These are phyloP conservation scores for Nymphalis urticae DNA, from an alignment of 2,888 invertebrate genomes.

Conservation along the genomic window DNA sequence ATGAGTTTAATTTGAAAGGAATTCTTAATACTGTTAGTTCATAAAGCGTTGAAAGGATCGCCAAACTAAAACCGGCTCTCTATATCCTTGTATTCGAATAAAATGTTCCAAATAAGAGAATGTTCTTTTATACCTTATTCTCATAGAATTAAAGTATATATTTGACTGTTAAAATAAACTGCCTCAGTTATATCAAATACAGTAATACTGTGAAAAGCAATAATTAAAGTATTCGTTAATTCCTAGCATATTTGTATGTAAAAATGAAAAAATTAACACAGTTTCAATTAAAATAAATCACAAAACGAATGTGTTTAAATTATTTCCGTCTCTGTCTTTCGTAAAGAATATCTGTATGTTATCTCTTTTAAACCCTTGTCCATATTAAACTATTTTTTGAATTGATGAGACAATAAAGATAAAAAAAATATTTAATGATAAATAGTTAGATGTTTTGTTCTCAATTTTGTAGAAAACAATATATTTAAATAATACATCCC, in stretches of 20 bases:
- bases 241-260: slow-evolving; percentile 9
- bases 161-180: slow-evolving; percentile 6
- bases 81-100: neutral
- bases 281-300: slow-evolving; percentile 12
- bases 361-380: neutral
- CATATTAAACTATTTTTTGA: neutral
- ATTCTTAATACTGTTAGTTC: neutral
- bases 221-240: slow-evolving; percentile 9
- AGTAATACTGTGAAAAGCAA: slow-evolving; percentile 7
- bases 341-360: neutral
- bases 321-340: slow-evolving; percentile 2
- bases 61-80: slow-evolving; percentile 11
- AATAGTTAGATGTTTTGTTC: neutral
- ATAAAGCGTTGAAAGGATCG: neutral
- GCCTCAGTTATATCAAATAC: slow-evolving; percentile 11
- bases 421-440: neutral
- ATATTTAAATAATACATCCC: neutral
- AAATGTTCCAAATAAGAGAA: slow-evolving; percentile 3
- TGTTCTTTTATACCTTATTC: slow-evolving; percentile 4
- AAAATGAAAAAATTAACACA: neutral
- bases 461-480: slow-evolving; percentile 1
- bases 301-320: slow-evolving; percentile 9
- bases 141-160: neutral
- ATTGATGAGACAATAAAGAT: neutral
- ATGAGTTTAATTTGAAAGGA: too few relatives aligned